Evolutionary conservation across 2,888 invertebrate genomes (phyloP).

Genomic region (Ypsolopha sequella): DNA sequence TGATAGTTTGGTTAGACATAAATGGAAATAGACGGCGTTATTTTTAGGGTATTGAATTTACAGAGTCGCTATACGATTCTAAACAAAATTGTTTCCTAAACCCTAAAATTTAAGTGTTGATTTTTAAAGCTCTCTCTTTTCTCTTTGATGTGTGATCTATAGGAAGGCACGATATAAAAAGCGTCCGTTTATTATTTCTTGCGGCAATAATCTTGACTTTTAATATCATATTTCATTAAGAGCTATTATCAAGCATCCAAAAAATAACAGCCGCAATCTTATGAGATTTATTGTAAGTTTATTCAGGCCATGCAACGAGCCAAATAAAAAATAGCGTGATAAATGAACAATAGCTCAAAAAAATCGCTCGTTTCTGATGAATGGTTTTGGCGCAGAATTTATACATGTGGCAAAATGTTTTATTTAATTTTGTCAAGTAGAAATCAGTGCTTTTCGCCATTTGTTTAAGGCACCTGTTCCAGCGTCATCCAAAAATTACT

Average conservation of each 20-base stretch:
- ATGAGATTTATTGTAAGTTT: slow-evolving; percentile 31
- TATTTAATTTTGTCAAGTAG: too few species aligned
- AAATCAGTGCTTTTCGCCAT: too few species aligned
- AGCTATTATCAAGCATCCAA: slow-evolving; percentile 37
- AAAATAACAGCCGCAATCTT: slow-evolving; percentile 38
- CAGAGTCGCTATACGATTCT: too few species aligned
- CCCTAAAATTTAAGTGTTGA: not conserved
- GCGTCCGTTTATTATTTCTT: slow-evolving; percentile 38
- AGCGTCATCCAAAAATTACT: too few species aligned
- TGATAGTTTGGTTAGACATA: too few species aligned
- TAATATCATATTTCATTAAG: slow-evolving; percentile 41
- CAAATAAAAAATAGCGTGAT: slow-evolving; percentile 23
- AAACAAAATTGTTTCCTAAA: too few species aligned
- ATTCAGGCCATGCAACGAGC: slow-evolving; percentile 22
- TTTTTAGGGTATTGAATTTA: too few species aligned
- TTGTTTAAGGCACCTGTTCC: too few species aligned
- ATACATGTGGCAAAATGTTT: too few species aligned
- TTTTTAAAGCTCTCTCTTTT: not conserved
- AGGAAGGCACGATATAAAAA: slow-evolving; percentile 29
- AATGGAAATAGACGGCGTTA: too few species aligned
- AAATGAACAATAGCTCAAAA: slow-evolving; percentile 23
- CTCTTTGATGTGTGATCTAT: slow-evolving; percentile 38
- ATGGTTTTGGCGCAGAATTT: slow-evolving; percentile 31
- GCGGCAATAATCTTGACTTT: slow-evolving; percentile 39
- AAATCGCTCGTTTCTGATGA: slow-evolving; percentile 19